phyloP scores from a whole-genome alignment of 2,113 vertebrate genomes.

The Seriola dumerili region DNA sequence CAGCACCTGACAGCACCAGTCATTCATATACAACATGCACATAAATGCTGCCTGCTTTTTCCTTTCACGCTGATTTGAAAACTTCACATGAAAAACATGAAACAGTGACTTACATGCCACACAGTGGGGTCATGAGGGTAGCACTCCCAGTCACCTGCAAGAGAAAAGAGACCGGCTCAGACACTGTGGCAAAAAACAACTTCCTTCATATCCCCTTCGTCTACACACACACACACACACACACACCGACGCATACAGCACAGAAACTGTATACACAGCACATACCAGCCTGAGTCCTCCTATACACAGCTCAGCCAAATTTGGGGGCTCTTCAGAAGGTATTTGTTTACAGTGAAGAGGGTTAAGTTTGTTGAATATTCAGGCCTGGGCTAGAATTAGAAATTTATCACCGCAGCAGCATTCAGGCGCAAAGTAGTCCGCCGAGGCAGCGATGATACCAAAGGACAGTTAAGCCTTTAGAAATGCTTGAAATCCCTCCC shows the following conservation, averaged over 20 bases:
- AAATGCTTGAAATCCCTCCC: slow-evolving; percentile 31
- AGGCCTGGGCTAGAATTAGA: slow-evolving; percentile 60
- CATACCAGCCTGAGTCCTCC: slow-evolving; percentile 63
- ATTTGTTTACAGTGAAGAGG: slow-evolving; percentile 62
- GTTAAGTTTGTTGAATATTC: slow-evolving; percentile 69
- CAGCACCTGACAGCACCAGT: not conserved
- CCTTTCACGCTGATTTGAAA: not conserved
- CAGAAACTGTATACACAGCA: slow-evolving; percentile 57
- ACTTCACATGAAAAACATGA: not conserved
- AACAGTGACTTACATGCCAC: slow-evolving; percentile 91
- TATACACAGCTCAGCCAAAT: slow-evolving; percentile 63
- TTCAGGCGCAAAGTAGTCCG: slow-evolving; percentile 5
- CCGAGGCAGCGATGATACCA: slow-evolving; percentile 13
- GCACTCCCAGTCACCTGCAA: slow-evolving; percentile 94
- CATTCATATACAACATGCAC: not conserved
- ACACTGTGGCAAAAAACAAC: slow-evolving; percentile 16
- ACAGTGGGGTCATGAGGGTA: slow-evolving; percentile 95
- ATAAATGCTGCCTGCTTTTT: not conserved
- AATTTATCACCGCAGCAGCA: slow-evolving; percentile 48
- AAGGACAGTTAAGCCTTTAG: slow-evolving; percentile 34
- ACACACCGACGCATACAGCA: slow-evolving; percentile 8
- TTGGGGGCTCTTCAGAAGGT: slow-evolving; percentile 43
- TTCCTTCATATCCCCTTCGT: slow-evolving; percentile 3
- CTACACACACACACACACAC: slow-evolving; percentile 7
- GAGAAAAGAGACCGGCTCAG: slow-evolving; percentile 53